A percentile compares a stretch with the other conserved stretches of the same genome.
Evolutionary conservation across 2,888 invertebrate species (phyloP).

Genomic region (Hirtodrosophila duncani): DNA sequence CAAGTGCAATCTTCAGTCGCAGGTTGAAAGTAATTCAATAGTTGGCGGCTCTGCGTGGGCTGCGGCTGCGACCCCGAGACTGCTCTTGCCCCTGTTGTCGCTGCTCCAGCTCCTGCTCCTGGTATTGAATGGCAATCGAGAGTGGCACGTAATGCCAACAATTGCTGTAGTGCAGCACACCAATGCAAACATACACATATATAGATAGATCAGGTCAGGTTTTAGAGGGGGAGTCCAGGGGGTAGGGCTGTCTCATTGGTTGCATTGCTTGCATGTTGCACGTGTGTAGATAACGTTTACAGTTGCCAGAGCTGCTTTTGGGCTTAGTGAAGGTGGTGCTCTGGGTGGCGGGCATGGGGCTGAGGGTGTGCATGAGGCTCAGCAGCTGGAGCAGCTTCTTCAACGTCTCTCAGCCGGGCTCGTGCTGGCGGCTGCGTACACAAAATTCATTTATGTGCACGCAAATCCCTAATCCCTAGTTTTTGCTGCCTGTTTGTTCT

Average conservation of each 20-base stretch:
- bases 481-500: slow-evolving; percentile 64
- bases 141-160: slow-evolving; percentile 75
- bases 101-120: slow-evolving; percentile 17
- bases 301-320: slow-evolving; percentile 37
- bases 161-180: slow-evolving; percentile 63
- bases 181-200: slow-evolving; percentile 51
- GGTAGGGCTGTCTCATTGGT: slow-evolving; percentile 34
- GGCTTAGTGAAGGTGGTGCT: slow-evolving; percentile 1
- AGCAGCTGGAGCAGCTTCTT: too few relatives aligned
- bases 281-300: slow-evolving; percentile 62
- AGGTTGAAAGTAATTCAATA: slow-evolving; percentile 71
- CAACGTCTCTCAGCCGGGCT: neutral
- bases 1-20: slow-evolving; percentile 72
- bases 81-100: slow-evolving; percentile 3
- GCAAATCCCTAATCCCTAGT: slow-evolving; percentile 71
- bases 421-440: slow-evolving; percentile 56
- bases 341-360: too few relatives aligned
- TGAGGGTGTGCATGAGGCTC: too few relatives aligned
- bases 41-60: slow-evolving; percentile 54
- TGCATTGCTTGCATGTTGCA: slow-evolving; percentile 62
- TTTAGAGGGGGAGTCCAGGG: neutral
- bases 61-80: slow-evolving; percentile 1
- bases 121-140: slow-evolving; percentile 72
- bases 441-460: slow-evolving; percentile 72
- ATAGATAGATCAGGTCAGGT: slow-evolving; percentile 1